Conservation (phyloP, 2,797 vertebrate genomes). For the Hybognathus amarus region DNA sequence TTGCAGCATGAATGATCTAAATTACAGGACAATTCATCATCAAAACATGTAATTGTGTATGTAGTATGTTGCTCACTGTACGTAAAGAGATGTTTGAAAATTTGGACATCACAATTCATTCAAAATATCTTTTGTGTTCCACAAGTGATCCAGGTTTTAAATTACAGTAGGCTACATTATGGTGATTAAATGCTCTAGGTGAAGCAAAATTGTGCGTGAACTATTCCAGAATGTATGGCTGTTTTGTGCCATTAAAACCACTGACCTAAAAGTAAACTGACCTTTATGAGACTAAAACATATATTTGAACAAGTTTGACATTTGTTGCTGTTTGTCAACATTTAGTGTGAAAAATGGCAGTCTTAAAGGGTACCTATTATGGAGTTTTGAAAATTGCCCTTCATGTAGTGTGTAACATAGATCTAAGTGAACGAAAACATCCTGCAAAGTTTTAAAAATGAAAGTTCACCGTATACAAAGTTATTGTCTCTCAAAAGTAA, state of each 20-base stretch:
- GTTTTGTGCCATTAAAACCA: neutral
- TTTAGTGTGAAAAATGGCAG: slow-evolving; percentile 24
- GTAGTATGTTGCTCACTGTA: neutral
- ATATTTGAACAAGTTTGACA: slow-evolving; percentile 11
- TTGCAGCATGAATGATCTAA: no score
- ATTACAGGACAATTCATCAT: neutral
- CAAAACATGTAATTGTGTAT: neutral
- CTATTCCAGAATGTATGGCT: neutral
- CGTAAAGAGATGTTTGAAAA: neutral
- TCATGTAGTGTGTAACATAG: no score
- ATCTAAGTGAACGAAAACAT: no score
- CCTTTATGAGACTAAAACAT: neutral
- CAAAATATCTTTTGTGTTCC: neutral
- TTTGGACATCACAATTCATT: neutral
- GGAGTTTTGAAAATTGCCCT: no score
- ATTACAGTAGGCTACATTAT: neutral
- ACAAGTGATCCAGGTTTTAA: neutral
- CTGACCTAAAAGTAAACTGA: neutral
- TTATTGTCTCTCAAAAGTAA: no score
- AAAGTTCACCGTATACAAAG: no score
- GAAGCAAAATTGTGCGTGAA: neutral
- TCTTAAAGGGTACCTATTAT: no score
- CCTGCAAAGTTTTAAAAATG: no score
- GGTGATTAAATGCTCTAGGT: neutral
- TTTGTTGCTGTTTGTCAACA: slow-evolving; percentile 32